phyloP scores from a whole-genome alignment of 2,797 vertebrate genomes.

The Pteronotus mesoamericanus region DNA sequence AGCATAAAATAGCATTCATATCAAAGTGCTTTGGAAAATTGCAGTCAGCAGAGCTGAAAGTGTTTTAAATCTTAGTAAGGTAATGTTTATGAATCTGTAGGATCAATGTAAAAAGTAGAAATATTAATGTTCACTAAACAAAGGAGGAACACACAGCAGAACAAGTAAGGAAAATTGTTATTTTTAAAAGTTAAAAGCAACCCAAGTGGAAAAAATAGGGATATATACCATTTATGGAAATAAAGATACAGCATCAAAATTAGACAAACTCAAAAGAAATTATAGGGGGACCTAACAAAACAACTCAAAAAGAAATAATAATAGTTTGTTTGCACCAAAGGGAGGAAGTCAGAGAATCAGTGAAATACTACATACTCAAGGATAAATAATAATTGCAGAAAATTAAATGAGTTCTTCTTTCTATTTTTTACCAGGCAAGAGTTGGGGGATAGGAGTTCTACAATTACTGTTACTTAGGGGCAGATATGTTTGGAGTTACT shows the following conservation, averaged over 20 bases:
- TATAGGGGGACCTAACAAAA: not conserved
- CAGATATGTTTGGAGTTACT: not conserved
- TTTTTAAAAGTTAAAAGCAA: not conserved
- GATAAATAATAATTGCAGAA: not conserved
- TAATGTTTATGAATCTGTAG: not conserved
- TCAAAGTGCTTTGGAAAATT: constrained; percentile 38
- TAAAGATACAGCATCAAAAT: not conserved
- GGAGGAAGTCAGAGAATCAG: not conserved
- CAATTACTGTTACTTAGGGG: constrained; percentile 4
- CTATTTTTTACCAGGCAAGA: not conserved
- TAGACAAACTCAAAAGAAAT: not conserved
- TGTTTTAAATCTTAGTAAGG: not conserved
- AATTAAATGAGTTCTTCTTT: not conserved
- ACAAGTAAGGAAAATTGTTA: not conserved
- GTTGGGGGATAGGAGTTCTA: not conserved
- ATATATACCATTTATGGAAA: not conserved
- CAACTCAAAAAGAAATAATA: not conserved
- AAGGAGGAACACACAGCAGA: not conserved
- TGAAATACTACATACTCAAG: not conserved
- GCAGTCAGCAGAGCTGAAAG: not conserved
- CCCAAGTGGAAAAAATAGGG: not conserved
- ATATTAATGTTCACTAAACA: not conserved
- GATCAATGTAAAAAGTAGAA: not conserved
- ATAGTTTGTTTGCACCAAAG: not conserved
- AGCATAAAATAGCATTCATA: not conserved